These are phyloP conservation scores for Gonocerus acuteangulatus DNA, from an alignment of 2,888 invertebrate genomes.

Conservation along the genomic window DNA sequence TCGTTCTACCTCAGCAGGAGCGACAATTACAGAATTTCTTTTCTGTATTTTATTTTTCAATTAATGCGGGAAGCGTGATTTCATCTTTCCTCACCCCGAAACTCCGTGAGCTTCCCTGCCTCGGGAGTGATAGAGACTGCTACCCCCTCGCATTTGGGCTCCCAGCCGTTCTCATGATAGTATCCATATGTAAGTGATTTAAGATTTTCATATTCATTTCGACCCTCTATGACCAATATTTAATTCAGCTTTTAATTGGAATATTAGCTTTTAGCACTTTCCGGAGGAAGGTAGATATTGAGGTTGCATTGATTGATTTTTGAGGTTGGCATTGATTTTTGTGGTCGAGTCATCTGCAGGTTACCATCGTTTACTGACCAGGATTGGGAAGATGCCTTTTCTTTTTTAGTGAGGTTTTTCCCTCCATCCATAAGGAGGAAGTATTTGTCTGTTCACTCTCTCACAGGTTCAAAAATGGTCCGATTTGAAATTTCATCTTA, in stretches of 20 bases:
- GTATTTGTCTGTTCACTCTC: too few species aligned
- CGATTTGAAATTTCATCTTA: too few species aligned
- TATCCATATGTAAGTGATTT: slow-evolving; percentile 50
- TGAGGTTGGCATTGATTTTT: too few species aligned
- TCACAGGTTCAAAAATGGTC: too few species aligned
- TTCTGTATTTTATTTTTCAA: slow-evolving; percentile 65
- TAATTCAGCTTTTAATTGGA: slow-evolving; percentile 44
- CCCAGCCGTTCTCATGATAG: slow-evolving; percentile 56
- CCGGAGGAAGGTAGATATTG: too few species aligned
- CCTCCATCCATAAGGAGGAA: too few species aligned
- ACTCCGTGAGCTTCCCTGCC: slow-evolving; percentile 58
- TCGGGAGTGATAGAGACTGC: slow-evolving; percentile 57
- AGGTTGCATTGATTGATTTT: too few species aligned
- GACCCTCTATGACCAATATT: background rate
- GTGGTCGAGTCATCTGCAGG: too few species aligned
- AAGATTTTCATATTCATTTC: background rate
- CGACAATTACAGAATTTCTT: slow-evolving; percentile 62
- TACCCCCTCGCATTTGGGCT: slow-evolving; percentile 69
- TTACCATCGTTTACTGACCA: too few species aligned
- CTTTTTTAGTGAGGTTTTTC: too few species aligned
- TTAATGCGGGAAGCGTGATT: slow-evolving; percentile 59
- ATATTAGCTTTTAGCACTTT: too few species aligned
- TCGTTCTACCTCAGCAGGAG: slow-evolving; percentile 55
- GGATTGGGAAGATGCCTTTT: too few species aligned
- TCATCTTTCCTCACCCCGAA: slow-evolving; percentile 69